These are phyloP conservation scores for Gila robusta DNA, from an alignment of 2,797 vertebrate species.

Conservation along the genomic window DNA sequence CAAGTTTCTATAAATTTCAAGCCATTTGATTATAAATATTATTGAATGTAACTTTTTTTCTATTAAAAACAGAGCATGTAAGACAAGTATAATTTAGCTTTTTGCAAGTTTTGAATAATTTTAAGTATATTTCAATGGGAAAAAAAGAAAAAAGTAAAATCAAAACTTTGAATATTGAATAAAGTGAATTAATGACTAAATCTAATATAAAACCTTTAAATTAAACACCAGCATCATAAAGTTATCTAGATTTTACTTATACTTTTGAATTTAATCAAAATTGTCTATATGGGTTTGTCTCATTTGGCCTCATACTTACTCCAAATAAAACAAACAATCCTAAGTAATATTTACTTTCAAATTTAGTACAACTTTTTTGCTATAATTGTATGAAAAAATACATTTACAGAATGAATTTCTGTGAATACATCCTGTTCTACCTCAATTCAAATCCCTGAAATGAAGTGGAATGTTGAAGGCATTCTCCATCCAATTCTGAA, in stretches of 20 bases:
- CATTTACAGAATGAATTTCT: background rate
- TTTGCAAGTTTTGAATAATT: background rate
- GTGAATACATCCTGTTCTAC: background rate
- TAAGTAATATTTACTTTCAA: background rate
- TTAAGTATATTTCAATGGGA: background rate
- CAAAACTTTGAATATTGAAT: background rate
- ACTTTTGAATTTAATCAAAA: background rate
- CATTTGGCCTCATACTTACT: background rate
- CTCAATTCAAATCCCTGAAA: conserved; percentile 2
- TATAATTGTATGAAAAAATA: background rate
- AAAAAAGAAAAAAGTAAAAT: background rate
- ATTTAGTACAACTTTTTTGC: background rate
- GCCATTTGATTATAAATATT: background rate
- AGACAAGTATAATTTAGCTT: background rate
- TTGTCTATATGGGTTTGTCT: background rate
- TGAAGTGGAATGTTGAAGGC: background rate
- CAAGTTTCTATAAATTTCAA: background rate
- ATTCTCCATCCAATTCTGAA: background rate
- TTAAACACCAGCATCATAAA: background rate
- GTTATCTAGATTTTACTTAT: background rate
- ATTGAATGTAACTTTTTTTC: background rate
- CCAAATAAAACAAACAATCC: background rate
- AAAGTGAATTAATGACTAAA: background rate
- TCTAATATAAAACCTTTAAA: background rate
- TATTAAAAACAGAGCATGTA: background rate